phyloP scores from a whole-genome alignment of 1,140 invertebrate species.

The Oppia nitens region DNA sequence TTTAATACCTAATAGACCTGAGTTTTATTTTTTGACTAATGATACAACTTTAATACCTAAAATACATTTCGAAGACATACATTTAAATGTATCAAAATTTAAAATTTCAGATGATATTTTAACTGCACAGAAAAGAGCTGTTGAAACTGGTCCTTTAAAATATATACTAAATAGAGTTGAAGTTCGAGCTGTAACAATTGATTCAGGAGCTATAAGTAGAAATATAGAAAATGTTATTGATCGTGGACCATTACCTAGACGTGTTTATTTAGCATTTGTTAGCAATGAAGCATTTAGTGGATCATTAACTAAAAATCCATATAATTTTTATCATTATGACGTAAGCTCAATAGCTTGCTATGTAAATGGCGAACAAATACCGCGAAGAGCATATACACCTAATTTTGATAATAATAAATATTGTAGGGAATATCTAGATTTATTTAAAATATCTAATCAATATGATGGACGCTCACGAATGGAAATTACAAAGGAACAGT shows the following conservation, averaged over 20 bases:
- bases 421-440: background rate
- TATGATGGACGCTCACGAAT: background rate
- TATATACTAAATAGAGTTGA: constrained; percentile 17
- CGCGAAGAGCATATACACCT: background rate
- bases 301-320: constrained; percentile 7
- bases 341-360: constrained; percentile 10
- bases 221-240: constrained; percentile 19
- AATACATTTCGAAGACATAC: background rate
- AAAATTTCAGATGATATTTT: constrained; percentile 1
- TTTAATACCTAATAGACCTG: background rate
- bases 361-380: constrained; percentile 8
- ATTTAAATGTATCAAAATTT: background rate
- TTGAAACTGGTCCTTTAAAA: background rate
- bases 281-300: constrained; percentile 10
- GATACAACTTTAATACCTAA: background rate
- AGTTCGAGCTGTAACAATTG: constrained; percentile 17
- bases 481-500: background rate
- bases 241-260: constrained; percentile 16
- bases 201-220: constrained; percentile 8
- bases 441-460: constrained; percentile 9
- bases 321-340: constrained; percentile 2
- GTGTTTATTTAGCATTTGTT: constrained; percentile 12
- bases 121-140: constrained; percentile 11
- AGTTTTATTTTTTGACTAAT: background rate
- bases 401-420: constrained; percentile 6